These are phyloP conservation scores for Paramormyrops hopkinsi DNA, from an alignment of 2,797 vertebrate species.

Conservation along the genomic window DNA sequence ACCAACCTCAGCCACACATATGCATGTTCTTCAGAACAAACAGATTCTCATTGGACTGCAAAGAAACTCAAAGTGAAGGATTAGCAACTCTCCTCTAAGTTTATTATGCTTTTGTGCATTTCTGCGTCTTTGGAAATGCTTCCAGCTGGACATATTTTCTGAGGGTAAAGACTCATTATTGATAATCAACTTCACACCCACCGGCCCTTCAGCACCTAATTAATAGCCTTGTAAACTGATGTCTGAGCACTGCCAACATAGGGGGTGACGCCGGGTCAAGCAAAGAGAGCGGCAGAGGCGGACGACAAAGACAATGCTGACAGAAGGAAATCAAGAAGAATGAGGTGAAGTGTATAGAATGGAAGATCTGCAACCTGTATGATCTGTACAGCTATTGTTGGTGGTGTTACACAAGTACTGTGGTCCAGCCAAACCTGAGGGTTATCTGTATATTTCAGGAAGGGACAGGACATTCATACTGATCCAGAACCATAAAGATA, in stretches of 20 bases:
- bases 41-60: not conserved
- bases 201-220: not conserved
- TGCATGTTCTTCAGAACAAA: not conserved
- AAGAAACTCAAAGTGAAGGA: not conserved
- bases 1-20: not conserved
- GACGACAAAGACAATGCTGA: not conserved
- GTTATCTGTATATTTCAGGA: not conserved
- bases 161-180: not conserved
- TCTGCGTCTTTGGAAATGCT: not conserved
- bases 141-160: not conserved
- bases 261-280: not conserved
- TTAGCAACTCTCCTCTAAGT: not conserved
- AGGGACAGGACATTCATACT: not conserved
- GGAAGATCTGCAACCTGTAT: not conserved
- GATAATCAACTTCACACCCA: not conserved
- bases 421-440: not conserved
- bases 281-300: not conserved
- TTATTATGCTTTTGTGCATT: not conserved
- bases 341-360: not conserved
- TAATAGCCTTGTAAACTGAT: not conserved
- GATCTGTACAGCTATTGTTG: not conserved
- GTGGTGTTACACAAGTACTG: not conserved
- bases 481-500: not conserved
- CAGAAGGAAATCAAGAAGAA: not conserved
- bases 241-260: not conserved